phyloP scores from a whole-genome alignment of 2,113 vertebrate genomes.

The Rousettus leschenaultii region DNA sequence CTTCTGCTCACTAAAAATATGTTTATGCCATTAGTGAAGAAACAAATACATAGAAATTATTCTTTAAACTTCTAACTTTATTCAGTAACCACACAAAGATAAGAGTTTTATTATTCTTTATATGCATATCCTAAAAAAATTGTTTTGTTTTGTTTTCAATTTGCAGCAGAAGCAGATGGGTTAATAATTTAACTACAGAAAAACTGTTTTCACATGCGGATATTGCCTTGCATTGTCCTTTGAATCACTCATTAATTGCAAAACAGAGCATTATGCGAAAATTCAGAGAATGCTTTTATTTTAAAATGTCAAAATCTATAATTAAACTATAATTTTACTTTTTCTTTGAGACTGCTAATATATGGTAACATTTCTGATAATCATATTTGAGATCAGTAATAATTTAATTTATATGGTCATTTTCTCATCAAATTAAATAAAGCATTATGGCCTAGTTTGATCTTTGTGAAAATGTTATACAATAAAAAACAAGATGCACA shows the following conservation, averaged over 20 bases:
- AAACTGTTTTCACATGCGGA: background rate
- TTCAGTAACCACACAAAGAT: background rate
- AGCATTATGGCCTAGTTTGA: background rate
- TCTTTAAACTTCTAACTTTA: background rate
- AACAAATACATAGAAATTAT: background rate
- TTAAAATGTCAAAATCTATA: background rate
- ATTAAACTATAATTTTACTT: background rate
- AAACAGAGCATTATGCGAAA: background rate
- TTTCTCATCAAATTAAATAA: background rate
- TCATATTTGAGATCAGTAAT: background rate
- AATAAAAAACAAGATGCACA: background rate
- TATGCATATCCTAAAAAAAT: background rate
- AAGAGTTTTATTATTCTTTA: background rate
- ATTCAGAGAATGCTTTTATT: background rate
- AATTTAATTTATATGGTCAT: background rate
- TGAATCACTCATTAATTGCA: background rate
- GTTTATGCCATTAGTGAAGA: background rate
- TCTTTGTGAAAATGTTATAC: background rate
- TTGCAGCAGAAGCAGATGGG: background rate
- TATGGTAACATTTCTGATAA: background rate
- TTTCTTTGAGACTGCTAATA: background rate
- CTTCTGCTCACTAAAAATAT: background rate
- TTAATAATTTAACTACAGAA: background rate
- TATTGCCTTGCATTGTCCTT: background rate
- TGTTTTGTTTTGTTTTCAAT: background rate